Percentiles rank a stretch among this genome's conserved stretches.
These are phyloP conservation scores for Agrotis ipsilon DNA, from an alignment of 2,888 invertebrate species.

Conservation along the genomic window DNA sequence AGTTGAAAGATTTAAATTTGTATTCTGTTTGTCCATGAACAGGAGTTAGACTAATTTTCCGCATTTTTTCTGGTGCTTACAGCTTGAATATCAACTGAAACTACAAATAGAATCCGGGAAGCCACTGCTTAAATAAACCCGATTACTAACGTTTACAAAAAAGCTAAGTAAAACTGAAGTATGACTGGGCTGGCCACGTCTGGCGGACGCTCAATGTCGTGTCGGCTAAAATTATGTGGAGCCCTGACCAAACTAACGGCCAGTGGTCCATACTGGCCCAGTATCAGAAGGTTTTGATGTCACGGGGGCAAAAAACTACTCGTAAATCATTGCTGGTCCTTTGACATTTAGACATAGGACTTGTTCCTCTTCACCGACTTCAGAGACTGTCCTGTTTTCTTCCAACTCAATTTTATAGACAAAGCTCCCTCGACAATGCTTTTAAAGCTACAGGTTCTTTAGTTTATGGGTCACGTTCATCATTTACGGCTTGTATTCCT, in stretches of 20 bases:
- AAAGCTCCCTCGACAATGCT: constrained; percentile 2
- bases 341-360: not conserved
- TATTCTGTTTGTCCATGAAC: not conserved
- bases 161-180: too few relatives aligned
- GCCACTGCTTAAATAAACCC: too few relatives aligned
- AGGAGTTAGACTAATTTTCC: not conserved
- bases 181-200: too few relatives aligned
- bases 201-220: too few relatives aligned
- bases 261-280: too few relatives aligned
- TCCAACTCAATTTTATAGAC: not conserved
- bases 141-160: too few relatives aligned
- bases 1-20: constrained; percentile 21
- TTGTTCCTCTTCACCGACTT: constrained; percentile 5
- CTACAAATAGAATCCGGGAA: too few relatives aligned
- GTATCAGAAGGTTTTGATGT: too few relatives aligned
- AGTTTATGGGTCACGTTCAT: constrained; percentile 25
- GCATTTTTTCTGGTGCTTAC: not conserved
- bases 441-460: not conserved
- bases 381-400: not conserved
- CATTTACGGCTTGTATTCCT: constrained; percentile 12
- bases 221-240: too few relatives aligned
- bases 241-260: too few relatives aligned
- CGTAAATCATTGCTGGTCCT: not conserved
- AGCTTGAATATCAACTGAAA: too few relatives aligned
- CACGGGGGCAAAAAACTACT: not conserved